Evolutionary conservation across 2,797 vertebrate genomes (phyloP).

Genomic region (Allobates femoralis): DNA sequence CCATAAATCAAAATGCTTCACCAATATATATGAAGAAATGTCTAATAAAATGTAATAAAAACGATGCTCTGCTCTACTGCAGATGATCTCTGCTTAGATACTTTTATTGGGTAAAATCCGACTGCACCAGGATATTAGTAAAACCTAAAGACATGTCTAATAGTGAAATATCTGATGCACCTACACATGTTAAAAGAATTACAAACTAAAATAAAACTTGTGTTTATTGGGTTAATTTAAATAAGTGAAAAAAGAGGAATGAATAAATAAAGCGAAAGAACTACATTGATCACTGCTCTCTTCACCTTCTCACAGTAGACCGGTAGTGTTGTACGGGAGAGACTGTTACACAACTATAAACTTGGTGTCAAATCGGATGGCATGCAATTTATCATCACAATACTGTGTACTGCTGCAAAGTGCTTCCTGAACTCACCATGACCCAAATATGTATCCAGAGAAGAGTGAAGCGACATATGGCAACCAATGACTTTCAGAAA

Average conservation of each 20-base stretch:
- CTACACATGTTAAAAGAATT: too few relatives aligned
- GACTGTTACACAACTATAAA: conserved; percentile 14
- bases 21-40: neutral
- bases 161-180: too few relatives aligned
- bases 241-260: neutral
- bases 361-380: neutral
- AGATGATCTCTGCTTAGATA: neutral
- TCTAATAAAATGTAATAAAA: neutral
- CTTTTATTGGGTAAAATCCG: neutral
- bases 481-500: neutral
- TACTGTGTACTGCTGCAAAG: neutral
- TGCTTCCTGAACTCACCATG: neutral
- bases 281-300: neutral
- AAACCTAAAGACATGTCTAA: too few relatives aligned
- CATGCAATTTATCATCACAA: neutral
- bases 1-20: neutral
- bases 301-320: neutral
- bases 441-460: neutral
- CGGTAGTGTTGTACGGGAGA: neutral
- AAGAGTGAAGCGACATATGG: neutral
- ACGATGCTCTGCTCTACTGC: neutral
- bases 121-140: too few relatives aligned
- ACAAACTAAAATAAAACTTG: neutral
- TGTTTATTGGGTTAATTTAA: neutral
- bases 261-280: neutral